Base-by-base conservation (phyloP, 2,113 vertebrate genomes). In the Rhizomys pruinosus region DNA sequence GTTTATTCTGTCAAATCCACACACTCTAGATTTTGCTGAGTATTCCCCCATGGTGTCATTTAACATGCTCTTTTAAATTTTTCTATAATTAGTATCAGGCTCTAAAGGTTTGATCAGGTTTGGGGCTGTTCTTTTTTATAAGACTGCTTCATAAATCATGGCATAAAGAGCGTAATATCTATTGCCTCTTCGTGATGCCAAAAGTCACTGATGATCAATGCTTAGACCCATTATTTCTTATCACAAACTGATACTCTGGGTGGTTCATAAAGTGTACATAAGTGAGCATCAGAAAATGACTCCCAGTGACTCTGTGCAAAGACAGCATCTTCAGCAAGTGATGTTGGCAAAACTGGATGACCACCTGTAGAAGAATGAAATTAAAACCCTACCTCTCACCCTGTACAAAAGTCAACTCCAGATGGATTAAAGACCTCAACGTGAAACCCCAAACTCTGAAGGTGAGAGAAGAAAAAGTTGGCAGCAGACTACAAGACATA, bases 31-130 rank as follows among this genome's bases (percentile, higher is more conserved):
- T 85, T 92, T 87, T 90, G 34, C 13, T 81, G 34, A 81, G 32
- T 92, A 2, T 12, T 61, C 15, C 63, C 66, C 16, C 11, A 42
- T 74, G 27, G 71, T 79, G 20, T 77, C 32, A 55, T 64, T 84
- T 92, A 76, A 68, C 57, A 84, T 44, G 27, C 92, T 90, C 64
- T 80, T n/a, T 77, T 95, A 12, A 19, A 68, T 29, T 61, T 85
- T 88, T 63, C 20, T 63, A 12, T 84, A 59, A 52, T 63, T 91
- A 87, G 37, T 77, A 68, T 17, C 34, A 52, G 20, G 5, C 52
- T 73, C 76, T 91, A 93, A 72, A 91, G 16, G 76, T 82, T 59
- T 95, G 27, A n/a, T 89, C 71, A 76, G 32, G 88, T 71, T 84
- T 12, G 77, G 8, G 4, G 59, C 74, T 93, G 22, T 42, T 79